Conservation (phyloP, 2,113 vertebrate genomes). For the Brienomyrus brachyistius region DNA sequence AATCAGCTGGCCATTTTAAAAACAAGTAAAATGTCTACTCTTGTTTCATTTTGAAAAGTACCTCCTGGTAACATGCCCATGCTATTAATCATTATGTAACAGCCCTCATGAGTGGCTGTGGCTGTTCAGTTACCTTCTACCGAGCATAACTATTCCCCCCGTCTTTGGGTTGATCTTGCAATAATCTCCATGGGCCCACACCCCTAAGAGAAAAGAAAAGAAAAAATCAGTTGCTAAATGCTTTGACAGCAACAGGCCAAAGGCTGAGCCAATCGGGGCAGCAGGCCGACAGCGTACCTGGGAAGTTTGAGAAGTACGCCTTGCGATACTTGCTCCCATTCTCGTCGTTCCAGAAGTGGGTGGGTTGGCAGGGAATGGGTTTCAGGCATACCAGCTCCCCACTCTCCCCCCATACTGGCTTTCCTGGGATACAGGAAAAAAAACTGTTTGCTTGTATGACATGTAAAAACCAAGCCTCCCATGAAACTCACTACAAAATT, state of each 20-base stretch:
- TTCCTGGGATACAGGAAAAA: constrained; percentile 58
- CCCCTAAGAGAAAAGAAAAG: constrained; percentile 50
- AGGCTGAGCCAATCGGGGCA: not conserved
- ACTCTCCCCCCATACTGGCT: constrained; percentile 84
- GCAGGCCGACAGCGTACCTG: constrained; percentile 56
- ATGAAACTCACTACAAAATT: not conserved
- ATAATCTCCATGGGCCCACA: constrained; percentile 94
- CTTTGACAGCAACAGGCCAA: not conserved
- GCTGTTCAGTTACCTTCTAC: constrained; percentile 71
- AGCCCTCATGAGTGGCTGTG: not conserved
- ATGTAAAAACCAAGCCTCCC: constrained; percentile 20
- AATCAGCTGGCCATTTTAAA: not conserved
- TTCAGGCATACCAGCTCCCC: constrained; percentile 92
- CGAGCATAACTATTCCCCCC: constrained; percentile 85
- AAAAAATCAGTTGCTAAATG: not conserved
- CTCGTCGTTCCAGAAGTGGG: constrained; percentile 94
- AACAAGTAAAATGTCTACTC: not conserved
- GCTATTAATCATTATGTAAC: not conserved
- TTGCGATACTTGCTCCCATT: constrained; percentile 86
- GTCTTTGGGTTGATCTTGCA: constrained; percentile 93
- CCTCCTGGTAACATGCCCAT: not conserved
- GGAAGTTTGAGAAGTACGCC: constrained; percentile 87
- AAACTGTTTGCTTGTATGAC: constrained; percentile 1
- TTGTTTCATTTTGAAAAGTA: not conserved
- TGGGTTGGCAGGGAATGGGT: constrained; percentile 89